Conservation (phyloP, 2,797 vertebrate genomes). For the Poecilia wingei region DNA sequence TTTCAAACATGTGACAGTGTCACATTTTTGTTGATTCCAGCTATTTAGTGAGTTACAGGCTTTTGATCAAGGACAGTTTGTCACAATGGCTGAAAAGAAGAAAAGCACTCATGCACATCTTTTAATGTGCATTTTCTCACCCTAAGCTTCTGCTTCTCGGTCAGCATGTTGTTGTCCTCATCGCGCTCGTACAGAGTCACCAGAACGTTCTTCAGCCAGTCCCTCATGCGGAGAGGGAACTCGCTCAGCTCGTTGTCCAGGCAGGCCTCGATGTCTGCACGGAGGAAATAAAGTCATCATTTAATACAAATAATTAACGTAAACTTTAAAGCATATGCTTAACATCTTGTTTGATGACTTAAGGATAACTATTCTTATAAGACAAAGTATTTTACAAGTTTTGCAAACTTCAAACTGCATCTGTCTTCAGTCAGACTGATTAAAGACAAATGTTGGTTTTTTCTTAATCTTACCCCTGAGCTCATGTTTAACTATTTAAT, state of each 20-base stretch:
- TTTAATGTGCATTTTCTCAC: conserved; percentile 68
- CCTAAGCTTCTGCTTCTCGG: conserved; percentile 97
- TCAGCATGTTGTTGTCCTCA: conserved; percentile 95
- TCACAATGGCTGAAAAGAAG: neutral
- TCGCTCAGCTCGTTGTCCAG: conserved; percentile 91
- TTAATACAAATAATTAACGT: neutral
- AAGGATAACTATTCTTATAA: neutral
- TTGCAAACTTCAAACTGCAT: neutral
- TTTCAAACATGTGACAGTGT: neutral
- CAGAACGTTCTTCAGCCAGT: conserved; percentile 99
- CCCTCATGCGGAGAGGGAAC: conserved; percentile 98
- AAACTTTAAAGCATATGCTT: neutral
- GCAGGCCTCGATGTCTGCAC: conserved; percentile 89
- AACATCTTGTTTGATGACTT: neutral
- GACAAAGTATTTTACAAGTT: neutral
- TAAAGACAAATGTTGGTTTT: neutral
- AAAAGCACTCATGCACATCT: neutral
- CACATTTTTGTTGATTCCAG: neutral
- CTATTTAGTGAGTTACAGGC: neutral
- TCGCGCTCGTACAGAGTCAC: conserved; percentile 95
- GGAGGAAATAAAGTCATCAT: neutral
- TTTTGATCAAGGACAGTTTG: neutral
- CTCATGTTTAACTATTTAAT: neutral
- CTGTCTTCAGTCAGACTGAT: neutral
- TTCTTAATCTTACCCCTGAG: neutral